A percentile compares a stretch with the other conserved stretches of the same genome.
These are phyloP conservation scores for Gymnothorax reevesii DNA, from an alignment of 2,797 vertebrate species.

Conservation along the genomic window DNA sequence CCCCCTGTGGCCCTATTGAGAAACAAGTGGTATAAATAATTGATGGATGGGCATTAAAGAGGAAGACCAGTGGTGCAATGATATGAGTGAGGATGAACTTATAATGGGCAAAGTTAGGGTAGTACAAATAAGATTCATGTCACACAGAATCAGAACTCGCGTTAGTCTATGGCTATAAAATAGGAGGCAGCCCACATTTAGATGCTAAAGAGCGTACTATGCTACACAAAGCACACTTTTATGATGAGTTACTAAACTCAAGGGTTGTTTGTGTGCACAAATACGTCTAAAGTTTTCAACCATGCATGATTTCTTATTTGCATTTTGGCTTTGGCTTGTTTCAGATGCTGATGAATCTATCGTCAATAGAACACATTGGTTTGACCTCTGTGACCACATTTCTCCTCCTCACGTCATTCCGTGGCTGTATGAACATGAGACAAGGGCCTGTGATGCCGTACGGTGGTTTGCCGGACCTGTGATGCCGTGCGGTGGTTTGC, in stretches of 20 bases:
- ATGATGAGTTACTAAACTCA: neutral
- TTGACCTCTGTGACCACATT: neutral
- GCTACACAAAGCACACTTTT: neutral
- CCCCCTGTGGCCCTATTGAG: too few species aligned
- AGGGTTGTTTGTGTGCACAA: neutral
- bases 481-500: too few species aligned
- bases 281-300: neutral
- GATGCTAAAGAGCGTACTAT: neutral
- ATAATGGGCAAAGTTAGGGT: too few species aligned
- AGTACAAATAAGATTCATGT: neutral
- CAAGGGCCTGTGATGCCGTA: neutral
- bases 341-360: neutral
- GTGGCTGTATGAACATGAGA: neutral
- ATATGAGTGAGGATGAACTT: neutral
- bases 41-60: too few species aligned
- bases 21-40: too few species aligned
- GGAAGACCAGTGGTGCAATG: neutral
- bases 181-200: neutral
- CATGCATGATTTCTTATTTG: neutral
- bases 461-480: too few species aligned
- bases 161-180: neutral
- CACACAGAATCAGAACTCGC: neutral
- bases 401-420: neutral
- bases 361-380: neutral
- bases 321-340: neutral